These are phyloP conservation scores for Acridotheres tristis DNA, from an alignment of 2,797 vertebrate species.

Conservation along the genomic window DNA sequence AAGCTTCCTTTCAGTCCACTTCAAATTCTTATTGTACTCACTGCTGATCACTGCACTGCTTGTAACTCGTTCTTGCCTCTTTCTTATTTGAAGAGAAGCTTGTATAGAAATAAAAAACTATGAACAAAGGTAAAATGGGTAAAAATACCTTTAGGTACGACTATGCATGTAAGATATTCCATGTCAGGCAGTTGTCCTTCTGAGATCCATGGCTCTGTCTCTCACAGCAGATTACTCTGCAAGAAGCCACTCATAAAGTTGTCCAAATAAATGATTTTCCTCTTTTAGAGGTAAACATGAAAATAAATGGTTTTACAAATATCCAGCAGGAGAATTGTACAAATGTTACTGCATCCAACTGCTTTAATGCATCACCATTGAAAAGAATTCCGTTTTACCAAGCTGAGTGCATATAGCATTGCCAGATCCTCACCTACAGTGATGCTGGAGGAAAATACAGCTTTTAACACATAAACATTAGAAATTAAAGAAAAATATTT, in stretches of 20 bases:
- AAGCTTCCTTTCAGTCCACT: background rate
- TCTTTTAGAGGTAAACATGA: background rate
- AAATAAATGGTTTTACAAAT: background rate
- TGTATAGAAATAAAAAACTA: background rate
- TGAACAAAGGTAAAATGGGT: background rate
- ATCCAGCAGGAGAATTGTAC: background rate
- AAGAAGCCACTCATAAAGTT: background rate
- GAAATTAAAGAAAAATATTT: slow-evolving; percentile 3
- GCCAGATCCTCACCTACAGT: background rate
- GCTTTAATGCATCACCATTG: slow-evolving; percentile 28
- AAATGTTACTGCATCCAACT: background rate
- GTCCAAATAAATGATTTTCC: background rate
- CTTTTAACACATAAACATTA: background rate
- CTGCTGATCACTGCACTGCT: background rate
- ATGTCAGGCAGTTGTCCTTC: background rate
- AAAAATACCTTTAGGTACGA: accelerated
- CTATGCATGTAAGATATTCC: background rate
- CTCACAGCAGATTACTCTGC: background rate
- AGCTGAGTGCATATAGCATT: slow-evolving; percentile 35
- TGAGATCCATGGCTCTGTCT: background rate
- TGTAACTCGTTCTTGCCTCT: background rate
- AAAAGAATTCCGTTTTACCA: slow-evolving; percentile 37
- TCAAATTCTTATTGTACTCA: background rate
- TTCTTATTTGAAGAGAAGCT: background rate
- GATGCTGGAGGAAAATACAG: slow-evolving; percentile 6